phyloP scores from a whole-genome alignment of 1,140 invertebrate species.

The Drosophila melanogaster region Release_6_plus_ISO1_MT NT_033779.5:19508501-19509000 shows the following conservation, averaged over 20 bases:
- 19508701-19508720: constrained; percentile 17
- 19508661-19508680: constrained; percentile 13
- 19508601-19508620: background rate
- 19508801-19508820: background rate
- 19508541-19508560: constrained; percentile 30
- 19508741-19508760: background rate
- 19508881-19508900: background rate
- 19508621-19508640: constrained; percentile 3
- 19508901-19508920: background rate
- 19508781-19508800: background rate
- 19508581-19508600: constrained; percentile 3
- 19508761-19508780: background rate
- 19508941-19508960: constrained; percentile 9
- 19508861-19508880: background rate
- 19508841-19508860: background rate
- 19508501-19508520: constrained; percentile 32
- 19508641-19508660: constrained; percentile 24
- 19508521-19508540: constrained; percentile 33
- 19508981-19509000: constrained; percentile 65
- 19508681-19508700: constrained; percentile 30
- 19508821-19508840: background rate
- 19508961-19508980: constrained; percentile 75
- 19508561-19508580: constrained; percentile 20
- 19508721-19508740: background rate
- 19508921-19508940: background rate